Evolutionary conservation across 2,797 vertebrate genomes (phyloP).

Genomic region (Lindbergichthys nudifrons): DNA sequence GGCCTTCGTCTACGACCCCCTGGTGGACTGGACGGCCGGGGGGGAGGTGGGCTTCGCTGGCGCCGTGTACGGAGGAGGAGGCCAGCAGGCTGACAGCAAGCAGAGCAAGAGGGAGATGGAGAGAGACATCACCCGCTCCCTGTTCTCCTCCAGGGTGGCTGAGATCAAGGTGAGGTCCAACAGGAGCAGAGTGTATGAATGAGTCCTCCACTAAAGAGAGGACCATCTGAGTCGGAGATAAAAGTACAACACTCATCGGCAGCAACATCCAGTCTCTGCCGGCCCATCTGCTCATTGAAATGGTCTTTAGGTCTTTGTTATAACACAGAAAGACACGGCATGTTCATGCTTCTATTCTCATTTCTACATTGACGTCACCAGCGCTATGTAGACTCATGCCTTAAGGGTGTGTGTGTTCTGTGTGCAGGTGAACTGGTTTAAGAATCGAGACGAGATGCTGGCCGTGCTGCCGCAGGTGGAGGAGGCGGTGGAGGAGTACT

Average conservation of each 20-base stretch:
- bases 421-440: slow-evolving; percentile 97
- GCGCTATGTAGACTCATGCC: no score
- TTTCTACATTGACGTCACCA: no score
- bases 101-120: slow-evolving; percentile 99
- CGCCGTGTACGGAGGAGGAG: slow-evolving; percentile 96
- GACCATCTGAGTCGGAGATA: background rate
- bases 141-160: slow-evolving; percentile 97
- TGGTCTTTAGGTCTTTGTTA: no score
- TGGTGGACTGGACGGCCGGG: slow-evolving; percentile 99
- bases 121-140: slow-evolving; percentile 97
- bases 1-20: slow-evolving; percentile 97
- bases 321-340: no score
- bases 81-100: slow-evolving; percentile 97
- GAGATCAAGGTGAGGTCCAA: slow-evolving; percentile 92
- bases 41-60: slow-evolving; percentile 98
- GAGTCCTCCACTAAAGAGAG: background rate
- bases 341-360: no score
- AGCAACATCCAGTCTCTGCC: no score
- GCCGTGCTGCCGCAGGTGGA: slow-evolving; percentile 94
- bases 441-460: slow-evolving; percentile 98
- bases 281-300: no score
- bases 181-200: background rate
- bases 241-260: no score
- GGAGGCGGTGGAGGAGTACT: slow-evolving; percentile 91
- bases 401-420: background rate